phyloP scores from a whole-genome alignment of 2,113 vertebrate genomes.

The Elephantulus edwardii region DNA sequence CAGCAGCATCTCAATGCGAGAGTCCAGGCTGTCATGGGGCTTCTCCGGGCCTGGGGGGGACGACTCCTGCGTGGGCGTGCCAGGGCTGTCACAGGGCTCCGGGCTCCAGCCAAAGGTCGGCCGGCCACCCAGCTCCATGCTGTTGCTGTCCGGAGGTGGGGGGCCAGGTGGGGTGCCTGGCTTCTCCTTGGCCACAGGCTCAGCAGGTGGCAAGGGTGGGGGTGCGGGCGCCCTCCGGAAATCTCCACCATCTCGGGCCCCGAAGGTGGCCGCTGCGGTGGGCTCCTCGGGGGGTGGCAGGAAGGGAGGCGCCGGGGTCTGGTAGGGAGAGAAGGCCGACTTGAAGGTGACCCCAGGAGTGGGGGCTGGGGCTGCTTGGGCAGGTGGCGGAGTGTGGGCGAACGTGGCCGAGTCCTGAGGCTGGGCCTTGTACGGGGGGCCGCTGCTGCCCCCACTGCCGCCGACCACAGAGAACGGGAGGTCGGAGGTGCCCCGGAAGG shows the following conservation, averaged over 20 bases:
- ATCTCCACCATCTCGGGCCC: constrained; percentile 85
- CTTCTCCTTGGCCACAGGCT: constrained; percentile 89
- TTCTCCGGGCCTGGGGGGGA: constrained; percentile 79
- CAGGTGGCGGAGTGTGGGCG: constrained; percentile 88
- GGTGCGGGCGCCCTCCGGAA: constrained; percentile 87
- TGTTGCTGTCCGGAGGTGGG: constrained; percentile 89
- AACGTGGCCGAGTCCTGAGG: constrained; percentile 84
- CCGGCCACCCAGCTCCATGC: constrained; percentile 82
- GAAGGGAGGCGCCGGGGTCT: constrained; percentile 88
- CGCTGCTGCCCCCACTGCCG: background rate
- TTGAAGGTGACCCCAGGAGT: constrained; percentile 88
- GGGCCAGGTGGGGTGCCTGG: constrained; percentile 88
- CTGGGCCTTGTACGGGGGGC: constrained; percentile 87
- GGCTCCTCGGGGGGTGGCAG: constrained; percentile 86
- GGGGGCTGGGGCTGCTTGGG: constrained; percentile 80
- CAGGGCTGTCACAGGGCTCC: constrained; percentile 91
- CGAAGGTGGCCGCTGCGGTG: constrained; percentile 84
- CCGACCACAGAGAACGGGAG: constrained; percentile 78
- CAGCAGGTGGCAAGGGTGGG: constrained; percentile 81
- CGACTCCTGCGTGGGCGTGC: constrained; percentile 89
- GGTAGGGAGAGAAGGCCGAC: constrained; percentile 93
- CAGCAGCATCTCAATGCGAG: constrained; percentile 98
- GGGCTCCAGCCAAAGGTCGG: constrained; percentile 90
- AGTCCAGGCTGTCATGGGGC: constrained; percentile 96
- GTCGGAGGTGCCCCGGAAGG: constrained; percentile 86